Percentiles rank a stretch among this genome's conserved stretches.
Evolutionary conservation across 2,888 invertebrate genomes (phyloP).

Genomic region (Macrosiphum euphorbiae): DNA sequence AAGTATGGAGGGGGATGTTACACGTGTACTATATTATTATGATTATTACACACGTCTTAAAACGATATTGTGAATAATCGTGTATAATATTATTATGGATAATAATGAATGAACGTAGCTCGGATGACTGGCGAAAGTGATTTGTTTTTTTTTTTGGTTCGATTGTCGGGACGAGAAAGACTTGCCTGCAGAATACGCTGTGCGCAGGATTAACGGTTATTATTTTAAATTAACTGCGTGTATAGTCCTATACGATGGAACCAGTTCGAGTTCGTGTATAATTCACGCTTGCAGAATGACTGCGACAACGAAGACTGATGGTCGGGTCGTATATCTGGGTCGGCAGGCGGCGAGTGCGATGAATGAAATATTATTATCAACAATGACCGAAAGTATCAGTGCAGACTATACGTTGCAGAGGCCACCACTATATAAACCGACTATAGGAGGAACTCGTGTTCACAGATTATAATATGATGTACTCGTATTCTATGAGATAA

Average conservation of each 20-base stretch:
- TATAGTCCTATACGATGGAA: not conserved
- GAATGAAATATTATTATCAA: not conserved
- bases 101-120: not conserved
- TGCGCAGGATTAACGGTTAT: not conserved
- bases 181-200: not conserved
- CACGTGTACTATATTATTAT: not conserved
- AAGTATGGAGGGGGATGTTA: not conserved
- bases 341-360: not conserved
- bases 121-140: not conserved
- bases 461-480: not conserved
- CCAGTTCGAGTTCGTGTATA: not conserved
- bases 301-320: not conserved
- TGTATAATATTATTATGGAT: no score
- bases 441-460: not conserved
- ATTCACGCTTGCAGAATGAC: not conserved
- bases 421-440: not conserved
- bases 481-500: not conserved
- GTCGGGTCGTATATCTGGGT: not conserved
- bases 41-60: not conserved
- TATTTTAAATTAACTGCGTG: not conserved
- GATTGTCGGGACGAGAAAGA: not conserved
- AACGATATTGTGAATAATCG: not conserved
- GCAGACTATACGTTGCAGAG: not conserved
- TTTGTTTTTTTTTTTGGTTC: not conserved
- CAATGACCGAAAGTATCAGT: not conserved